Conservation (phyloP, 2,797 vertebrate species). For the Siniperca obscura region DNA sequence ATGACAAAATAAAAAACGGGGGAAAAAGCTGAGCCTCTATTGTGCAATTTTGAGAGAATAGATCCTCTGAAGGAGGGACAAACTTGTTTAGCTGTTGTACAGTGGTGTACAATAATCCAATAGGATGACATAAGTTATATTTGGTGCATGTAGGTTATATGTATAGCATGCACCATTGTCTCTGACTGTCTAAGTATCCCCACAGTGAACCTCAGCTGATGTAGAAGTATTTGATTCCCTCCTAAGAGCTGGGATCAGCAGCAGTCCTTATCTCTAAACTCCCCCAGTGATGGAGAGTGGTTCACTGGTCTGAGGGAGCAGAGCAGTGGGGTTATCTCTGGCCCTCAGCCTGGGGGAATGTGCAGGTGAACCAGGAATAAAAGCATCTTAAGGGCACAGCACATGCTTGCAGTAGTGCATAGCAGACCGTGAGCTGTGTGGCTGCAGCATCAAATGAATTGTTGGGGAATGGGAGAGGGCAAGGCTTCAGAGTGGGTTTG, state of each 20-base stretch:
- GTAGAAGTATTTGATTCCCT: slow-evolving; percentile 55
- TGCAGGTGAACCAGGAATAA: slow-evolving; percentile 74
- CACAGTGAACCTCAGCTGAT: slow-evolving; percentile 40
- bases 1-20: slow-evolving; percentile 48
- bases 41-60: slow-evolving; percentile 24
- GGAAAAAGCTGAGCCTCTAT: slow-evolving; percentile 7
- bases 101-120: neutral
- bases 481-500: slow-evolving; percentile 80
- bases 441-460: slow-evolving; percentile 61
- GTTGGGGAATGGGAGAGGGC: slow-evolving; percentile 67
- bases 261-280: slow-evolving; percentile 62
- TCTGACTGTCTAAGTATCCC: slow-evolving; percentile 11
- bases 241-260: slow-evolving; percentile 56
- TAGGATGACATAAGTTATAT: slow-evolving; percentile 1
- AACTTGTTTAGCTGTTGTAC: slow-evolving; percentile 5
- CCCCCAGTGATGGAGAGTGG: slow-evolving; percentile 58
- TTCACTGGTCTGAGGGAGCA: slow-evolving; percentile 56
- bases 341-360: slow-evolving; percentile 54
- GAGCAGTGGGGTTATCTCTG: slow-evolving; percentile 67
- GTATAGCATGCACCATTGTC: slow-evolving; percentile 15
- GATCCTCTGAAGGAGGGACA: slow-evolving; percentile 8
- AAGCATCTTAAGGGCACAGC: slow-evolving; percentile 65
- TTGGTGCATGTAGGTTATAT: slow-evolving; percentile 8
- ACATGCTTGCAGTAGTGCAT: slow-evolving; percentile 60
- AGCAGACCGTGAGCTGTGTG: slow-evolving; percentile 43